Conservation (phyloP, 2,888 invertebrate genomes). For the Parelbella ahira region DNA sequence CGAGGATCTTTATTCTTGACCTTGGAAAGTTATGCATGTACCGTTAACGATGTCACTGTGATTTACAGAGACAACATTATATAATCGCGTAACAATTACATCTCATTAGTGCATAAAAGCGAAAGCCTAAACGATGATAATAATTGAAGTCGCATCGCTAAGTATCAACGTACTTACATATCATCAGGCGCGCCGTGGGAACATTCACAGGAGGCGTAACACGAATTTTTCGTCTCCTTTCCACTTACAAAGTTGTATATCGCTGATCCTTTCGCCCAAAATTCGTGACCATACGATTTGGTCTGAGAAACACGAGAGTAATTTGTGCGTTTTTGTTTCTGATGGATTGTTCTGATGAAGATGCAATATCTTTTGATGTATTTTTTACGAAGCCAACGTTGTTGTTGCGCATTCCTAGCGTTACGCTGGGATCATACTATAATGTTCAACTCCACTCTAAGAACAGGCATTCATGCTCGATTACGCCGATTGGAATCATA, state of each 20-base stretch:
- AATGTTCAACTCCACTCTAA: too few relatives aligned
- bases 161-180: conserved; percentile 12
- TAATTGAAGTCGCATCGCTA: conserved; percentile 15
- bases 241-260: conserved; percentile 3
- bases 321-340: conserved; percentile 25
- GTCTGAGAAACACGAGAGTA: conserved; percentile 44
- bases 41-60: too few relatives aligned
- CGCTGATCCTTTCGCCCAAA: conserved; percentile 28
- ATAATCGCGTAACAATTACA: conserved; percentile 5
- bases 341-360: conserved; percentile 20
- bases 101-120: conserved; percentile 13
- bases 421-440: too few relatives aligned
- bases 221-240: conserved; percentile 11
- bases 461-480: too few relatives aligned
- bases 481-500: too few relatives aligned
- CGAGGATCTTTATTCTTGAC: too few relatives aligned
- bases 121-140: conserved; percentile 14
- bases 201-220: conserved; percentile 17
- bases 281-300: conserved; percentile 69
- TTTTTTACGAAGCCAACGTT: conserved; percentile 13
- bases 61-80: too few relatives aligned
- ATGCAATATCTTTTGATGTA: conserved; percentile 18
- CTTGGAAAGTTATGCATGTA: too few relatives aligned
- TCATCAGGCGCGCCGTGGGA: conserved; percentile 18
- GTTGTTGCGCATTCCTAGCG: conserved; percentile 20